A percentile compares a stretch with the other conserved stretches of the same genome.
Conservation (phyloP, 1,140 invertebrate species). For the Babylonia areolata region DNA sequence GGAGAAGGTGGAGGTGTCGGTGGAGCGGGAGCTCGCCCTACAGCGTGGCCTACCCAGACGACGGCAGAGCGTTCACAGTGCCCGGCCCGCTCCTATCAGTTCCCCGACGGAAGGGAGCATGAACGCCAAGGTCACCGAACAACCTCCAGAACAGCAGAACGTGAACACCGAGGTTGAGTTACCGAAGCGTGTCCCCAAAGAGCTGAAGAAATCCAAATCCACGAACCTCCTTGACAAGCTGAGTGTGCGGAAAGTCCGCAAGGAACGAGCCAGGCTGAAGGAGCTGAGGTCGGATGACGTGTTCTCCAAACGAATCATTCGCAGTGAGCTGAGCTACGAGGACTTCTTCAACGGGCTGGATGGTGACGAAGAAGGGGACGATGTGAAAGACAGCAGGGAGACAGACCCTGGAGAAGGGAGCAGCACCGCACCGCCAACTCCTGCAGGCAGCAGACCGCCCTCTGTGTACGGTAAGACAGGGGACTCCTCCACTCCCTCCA, state of each 20-base stretch:
- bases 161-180: constrained; percentile 47
- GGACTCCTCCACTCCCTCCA: not conserved
- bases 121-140: not conserved
- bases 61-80: not conserved
- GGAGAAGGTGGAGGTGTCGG: constrained; percentile 59
- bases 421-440: not conserved
- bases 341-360: constrained; percentile 55
- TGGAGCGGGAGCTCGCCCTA: constrained; percentile 58
- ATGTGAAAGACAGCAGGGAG: not conserved
- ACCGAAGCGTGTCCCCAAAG: constrained; percentile 62
- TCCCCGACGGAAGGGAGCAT: not conserved
- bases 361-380: constrained; percentile 36
- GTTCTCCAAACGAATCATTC: constrained; percentile 65
- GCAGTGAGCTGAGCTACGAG: constrained; percentile 65
- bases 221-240: constrained; percentile 65
- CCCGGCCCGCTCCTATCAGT: constrained; percentile 5
- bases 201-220: constrained; percentile 63
- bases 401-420: not conserved
- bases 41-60: constrained; percentile 53
- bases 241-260: constrained; percentile 63
- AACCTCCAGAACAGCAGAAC: not conserved
- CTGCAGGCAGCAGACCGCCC: not conserved
- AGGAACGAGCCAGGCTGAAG: constrained; percentile 68
- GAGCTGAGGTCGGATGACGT: constrained; percentile 65
- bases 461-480: not conserved